Base-by-base conservation (phyloP, 1,140 invertebrate genomes). In the Trichonephila inaurata region DNA sequence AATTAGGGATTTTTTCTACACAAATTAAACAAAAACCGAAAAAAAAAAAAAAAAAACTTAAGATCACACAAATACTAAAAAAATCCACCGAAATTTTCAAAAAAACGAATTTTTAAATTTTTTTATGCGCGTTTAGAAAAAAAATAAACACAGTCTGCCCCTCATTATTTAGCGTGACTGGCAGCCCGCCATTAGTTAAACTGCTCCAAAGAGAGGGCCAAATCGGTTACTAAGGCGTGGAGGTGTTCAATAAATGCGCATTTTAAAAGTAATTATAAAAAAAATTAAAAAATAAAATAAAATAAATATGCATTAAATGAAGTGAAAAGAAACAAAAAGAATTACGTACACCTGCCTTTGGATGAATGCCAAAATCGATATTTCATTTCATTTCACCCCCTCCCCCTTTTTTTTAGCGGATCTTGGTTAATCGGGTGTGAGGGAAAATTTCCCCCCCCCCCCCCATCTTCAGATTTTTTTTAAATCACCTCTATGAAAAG, bases 331-430 rank as follows among this genome's bases (percentile, higher is more conserved):
- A 33, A 40, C 5, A 40, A 16, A 18, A 40, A 19, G 16, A 40
- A 2, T 14, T 40, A 2, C 6, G 72, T 40, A 40, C 72, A 77
- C 72, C 33, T 77, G 72, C 18, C 24, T 33, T 18, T 77, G 72
- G 72, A 77, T 18, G 72, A 40, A 77, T 28, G 72, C 72, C 72
- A 77, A 77, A 40, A 33, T 77, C 28, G 33, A 77, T 77, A 77
- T 19, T 77, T 33, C 5, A 51, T 77, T 77, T 14, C 33, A 33
- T 7, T 77, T 40, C 18, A 19, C 33, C 18, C 4, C 5, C 18
- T 7, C 33, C 19, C 12, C 14, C n/a, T n/a, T n/a, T n/a, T 16
- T 77, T 77, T 77, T 77, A 18, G 16, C 69, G 12, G 33, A 5
- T 40, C 72, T 77, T 33, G 40, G 72, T 77, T 77, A 33, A 77